Evolutionary conservation across 2,888 invertebrate genomes (phyloP).

Genomic region (Lepidocyrtoides sp.): DNA sequence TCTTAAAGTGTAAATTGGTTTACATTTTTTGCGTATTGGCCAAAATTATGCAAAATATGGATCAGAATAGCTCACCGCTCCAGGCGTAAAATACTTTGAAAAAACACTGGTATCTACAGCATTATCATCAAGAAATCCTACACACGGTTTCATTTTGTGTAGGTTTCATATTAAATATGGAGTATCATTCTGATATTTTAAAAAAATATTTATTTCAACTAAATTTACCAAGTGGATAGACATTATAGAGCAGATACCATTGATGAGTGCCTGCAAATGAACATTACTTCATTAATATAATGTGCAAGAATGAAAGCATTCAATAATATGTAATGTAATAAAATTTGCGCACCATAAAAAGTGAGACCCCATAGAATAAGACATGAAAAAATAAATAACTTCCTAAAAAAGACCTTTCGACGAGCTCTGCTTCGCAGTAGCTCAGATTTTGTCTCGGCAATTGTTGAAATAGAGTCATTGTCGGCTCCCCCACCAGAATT

Average conservation of each 20-base stretch:
- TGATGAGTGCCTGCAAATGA: too few relatives aligned
- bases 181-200: neutral
- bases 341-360: neutral
- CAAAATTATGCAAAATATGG: too few relatives aligned
- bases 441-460: constrained; percentile 26
- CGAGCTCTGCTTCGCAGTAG: constrained; percentile 16
- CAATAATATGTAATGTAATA: too few relatives aligned
- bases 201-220: too few relatives aligned
- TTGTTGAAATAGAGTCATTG: constrained; percentile 33
- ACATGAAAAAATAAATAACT: constrained; percentile 18
- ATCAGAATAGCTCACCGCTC: too few relatives aligned
- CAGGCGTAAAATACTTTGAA: neutral
- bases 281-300: too few relatives aligned
- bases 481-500: neutral
- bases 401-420: neutral
- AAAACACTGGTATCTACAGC: neutral
- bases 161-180: neutral
- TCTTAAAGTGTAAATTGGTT: too few relatives aligned
- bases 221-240: constrained; percentile 7
- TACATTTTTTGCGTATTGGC: too few relatives aligned
- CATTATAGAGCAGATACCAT: neutral
- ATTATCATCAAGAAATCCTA: neutral
- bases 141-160: too few relatives aligned
- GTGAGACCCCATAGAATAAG: neutral
- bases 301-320: too few relatives aligned